These are phyloP conservation scores for Carettochelys insculpta DNA, from an alignment of 2,113 vertebrate species.

Conservation along the genomic window DNA sequence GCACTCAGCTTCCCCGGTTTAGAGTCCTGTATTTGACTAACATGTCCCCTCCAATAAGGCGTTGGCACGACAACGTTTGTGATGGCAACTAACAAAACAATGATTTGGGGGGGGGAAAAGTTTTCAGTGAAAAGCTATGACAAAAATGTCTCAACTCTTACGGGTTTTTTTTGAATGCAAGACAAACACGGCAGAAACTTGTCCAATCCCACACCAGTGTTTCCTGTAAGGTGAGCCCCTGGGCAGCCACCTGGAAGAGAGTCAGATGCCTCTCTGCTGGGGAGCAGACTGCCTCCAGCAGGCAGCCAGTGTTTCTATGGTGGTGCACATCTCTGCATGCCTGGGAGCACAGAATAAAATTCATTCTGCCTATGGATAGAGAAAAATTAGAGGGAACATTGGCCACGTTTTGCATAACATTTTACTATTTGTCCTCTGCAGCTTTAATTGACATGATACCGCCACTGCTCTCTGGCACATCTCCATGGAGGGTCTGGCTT, in stretches of 20 bases:
- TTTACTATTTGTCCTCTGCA: not conserved
- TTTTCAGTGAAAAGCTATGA: not conserved
- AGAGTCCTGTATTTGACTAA: not conserved
- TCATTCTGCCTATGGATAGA: no score
- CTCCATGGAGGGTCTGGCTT: not conserved
- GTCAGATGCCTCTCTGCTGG: no score
- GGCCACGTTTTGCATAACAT: no score
- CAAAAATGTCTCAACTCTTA: not conserved
- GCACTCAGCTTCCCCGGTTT: not conserved
- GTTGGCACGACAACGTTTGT: not conserved
- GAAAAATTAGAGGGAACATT: no score
- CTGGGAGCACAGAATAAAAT: no score
- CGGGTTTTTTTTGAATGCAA: not conserved
- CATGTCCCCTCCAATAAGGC: not conserved
- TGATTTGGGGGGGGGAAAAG: not conserved
- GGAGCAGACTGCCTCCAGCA: no score
- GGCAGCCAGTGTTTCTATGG: no score
- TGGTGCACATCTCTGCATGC: no score
- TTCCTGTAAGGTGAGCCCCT: no score
- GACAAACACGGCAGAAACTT: not conserved
- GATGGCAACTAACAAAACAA: not conserved
- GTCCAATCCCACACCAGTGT: not conserved
- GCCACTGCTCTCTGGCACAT: not conserved
- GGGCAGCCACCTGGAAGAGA: no score
- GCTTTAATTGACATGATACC: not conserved